phyloP scores from a whole-genome alignment of 2,888 invertebrate species.

The Erpobdella octoculata region DNA sequence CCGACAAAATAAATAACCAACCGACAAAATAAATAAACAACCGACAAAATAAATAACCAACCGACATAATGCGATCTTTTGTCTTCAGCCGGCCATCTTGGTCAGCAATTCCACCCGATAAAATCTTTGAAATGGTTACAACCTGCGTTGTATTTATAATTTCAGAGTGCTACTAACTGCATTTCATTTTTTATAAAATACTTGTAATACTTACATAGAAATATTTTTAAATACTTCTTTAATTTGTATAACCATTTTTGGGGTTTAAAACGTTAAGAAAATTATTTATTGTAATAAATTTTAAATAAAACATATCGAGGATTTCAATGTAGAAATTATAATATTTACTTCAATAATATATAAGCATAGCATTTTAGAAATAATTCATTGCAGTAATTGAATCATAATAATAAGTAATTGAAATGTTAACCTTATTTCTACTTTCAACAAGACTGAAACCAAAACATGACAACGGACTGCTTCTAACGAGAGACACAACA shows the following conservation, averaged over 20 bases:
- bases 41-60: too few relatives aligned
- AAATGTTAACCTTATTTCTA: neutral
- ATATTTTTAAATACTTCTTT: neutral
- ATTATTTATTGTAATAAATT: neutral
- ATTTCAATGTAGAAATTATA: neutral
- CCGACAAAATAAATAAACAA: too few relatives aligned
- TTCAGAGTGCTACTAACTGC: too few relatives aligned
- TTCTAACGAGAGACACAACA: neutral
- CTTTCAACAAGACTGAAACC: constrained; percentile 12
- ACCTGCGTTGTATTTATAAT: too few relatives aligned
- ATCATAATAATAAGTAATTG: neutral
- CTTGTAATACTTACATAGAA: neutral
- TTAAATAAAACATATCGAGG: neutral
- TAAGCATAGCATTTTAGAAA: neutral
- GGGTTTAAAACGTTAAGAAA: too few relatives aligned
- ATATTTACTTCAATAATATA: neutral
- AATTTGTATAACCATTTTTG: too few relatives aligned
- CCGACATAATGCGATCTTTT: constrained; percentile 82
- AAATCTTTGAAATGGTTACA: constrained; percentile 50
- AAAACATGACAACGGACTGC: neutral
- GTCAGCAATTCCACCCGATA: constrained; percentile 70
- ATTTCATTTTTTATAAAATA: too few relatives aligned
- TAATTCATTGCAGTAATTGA: neutral
- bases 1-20: neutral
- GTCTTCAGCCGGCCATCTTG: constrained; percentile 79